Percentiles rank a stretch among this genome's conserved stretches.
Evolutionary conservation across 1,140 invertebrate species (phyloP).

Genomic region (Spodoptera frugiperda): DNA sequence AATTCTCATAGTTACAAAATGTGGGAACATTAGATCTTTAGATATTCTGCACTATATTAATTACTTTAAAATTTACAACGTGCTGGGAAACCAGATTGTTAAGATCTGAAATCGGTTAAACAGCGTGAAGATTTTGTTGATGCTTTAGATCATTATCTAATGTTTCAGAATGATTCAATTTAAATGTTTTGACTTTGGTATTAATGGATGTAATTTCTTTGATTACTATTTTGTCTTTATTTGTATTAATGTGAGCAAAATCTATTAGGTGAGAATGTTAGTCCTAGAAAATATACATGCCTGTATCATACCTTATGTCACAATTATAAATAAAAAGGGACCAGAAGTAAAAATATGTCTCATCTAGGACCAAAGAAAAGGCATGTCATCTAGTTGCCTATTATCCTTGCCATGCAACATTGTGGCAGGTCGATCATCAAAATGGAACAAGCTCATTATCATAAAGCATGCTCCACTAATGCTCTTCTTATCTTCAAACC

Average conservation of each 20-base stretch:
- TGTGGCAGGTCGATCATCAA: background rate
- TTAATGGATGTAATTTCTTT: background rate
- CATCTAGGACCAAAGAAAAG: too few species aligned
- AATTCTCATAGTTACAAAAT: slow-evolving; percentile 46
- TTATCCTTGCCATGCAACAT: background rate
- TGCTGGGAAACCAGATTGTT: slow-evolving; percentile 24
- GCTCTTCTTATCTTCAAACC: background rate
- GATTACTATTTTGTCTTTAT: background rate
- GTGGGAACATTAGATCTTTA: slow-evolving; percentile 35
- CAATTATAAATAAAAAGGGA: too few species aligned
- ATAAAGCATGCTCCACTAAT: background rate
- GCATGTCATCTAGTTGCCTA: too few species aligned
- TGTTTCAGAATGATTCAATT: slow-evolving; percentile 17
- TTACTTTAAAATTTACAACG: slow-evolving; percentile 37
- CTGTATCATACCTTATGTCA: too few species aligned
- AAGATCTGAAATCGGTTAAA: slow-evolving; percentile 2
- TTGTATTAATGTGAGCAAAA: background rate
- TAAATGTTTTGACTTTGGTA: background rate
- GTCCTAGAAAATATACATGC: too few species aligned
- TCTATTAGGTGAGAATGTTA: too few species aligned
- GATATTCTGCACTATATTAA: slow-evolving; percentile 41
- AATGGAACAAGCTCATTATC: background rate
- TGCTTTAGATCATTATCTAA: slow-evolving; percentile 11
- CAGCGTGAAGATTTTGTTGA: slow-evolving; percentile 26
- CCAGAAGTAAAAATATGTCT: too few species aligned